phyloP scores from a whole-genome alignment of 2,888 invertebrate species.

The Aphidoletes aphidimyza region DNA sequence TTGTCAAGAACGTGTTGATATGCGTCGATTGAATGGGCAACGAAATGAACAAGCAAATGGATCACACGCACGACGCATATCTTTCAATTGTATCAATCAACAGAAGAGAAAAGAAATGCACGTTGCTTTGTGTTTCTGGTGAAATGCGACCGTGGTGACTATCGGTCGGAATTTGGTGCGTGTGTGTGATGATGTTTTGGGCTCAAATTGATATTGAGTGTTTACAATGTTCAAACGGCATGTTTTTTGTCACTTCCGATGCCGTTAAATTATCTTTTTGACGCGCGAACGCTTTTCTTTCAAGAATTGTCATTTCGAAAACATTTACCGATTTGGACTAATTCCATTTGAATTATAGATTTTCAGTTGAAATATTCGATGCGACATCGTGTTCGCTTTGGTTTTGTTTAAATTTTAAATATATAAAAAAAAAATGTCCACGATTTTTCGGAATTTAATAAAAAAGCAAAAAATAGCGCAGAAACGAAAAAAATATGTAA shows the following conservation, averaged over 20 bases:
- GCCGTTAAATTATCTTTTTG: conserved; percentile 25
- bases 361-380: background rate
- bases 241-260: background rate
- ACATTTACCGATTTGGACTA: conserved; percentile 39
- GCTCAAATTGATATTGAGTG: conserved; percentile 10
- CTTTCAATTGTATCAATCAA: background rate
- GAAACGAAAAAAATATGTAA: background rate
- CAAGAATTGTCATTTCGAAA: conserved; percentile 1
- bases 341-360: conserved; percentile 47
- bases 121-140: background rate
- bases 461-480: background rate
- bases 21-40: background rate
- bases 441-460: background rate
- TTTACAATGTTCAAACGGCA: background rate
- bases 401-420: too few relatives aligned
- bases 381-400: too few relatives aligned
- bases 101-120: background rate
- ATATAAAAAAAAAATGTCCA: background rate
- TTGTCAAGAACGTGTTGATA: conserved; percentile 29
- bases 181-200: conserved; percentile 28
- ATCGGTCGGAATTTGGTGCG: conserved; percentile 1
- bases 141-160: background rate
- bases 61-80: background rate
- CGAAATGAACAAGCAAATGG: background rate
- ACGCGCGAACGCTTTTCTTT: background rate